These are phyloP conservation scores for Drosophila azteca DNA, from an alignment of 1,140 invertebrate genomes.

Conservation along the genomic window DNA sequence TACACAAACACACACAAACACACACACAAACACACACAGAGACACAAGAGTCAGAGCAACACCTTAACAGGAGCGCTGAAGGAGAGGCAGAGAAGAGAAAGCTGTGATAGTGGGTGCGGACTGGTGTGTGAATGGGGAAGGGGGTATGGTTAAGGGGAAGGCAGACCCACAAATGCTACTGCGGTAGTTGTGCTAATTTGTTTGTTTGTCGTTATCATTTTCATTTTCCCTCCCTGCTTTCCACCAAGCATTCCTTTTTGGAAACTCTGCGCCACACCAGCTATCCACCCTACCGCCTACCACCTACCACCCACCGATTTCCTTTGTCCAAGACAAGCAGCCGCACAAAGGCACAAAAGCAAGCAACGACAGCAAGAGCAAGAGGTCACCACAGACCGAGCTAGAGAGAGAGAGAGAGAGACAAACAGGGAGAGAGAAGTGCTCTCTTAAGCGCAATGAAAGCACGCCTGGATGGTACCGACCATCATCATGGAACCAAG, in stretches of 20 bases:
- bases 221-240: conserved; percentile 20
- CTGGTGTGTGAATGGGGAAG: background rate
- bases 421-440: too few species aligned
- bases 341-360: conserved; percentile 40
- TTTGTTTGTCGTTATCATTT: conserved; percentile 80
- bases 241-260: too few species aligned
- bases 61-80: conserved; percentile 19
- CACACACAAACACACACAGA: background rate
- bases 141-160: background rate
- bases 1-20: conserved; percentile 19
- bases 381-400: conserved; percentile 9
- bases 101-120: too few species aligned
- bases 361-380: conserved; percentile 26
- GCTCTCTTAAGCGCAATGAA: too few species aligned
- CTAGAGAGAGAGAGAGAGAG: too few species aligned
- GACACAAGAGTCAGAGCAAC: conserved; percentile 35
- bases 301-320: conserved; percentile 13
- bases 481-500: too few species aligned
- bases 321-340: conserved; percentile 59
- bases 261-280: too few species aligned
- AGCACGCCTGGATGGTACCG: too few species aligned
- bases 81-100: conserved; percentile 1
- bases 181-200: conserved; percentile 82
- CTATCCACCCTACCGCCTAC: background rate
- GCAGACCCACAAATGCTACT: conserved; percentile 71